Evolutionary conservation across 1,140 invertebrate genomes (phyloP).

Genomic region (Zaprionus capensis): DNA sequence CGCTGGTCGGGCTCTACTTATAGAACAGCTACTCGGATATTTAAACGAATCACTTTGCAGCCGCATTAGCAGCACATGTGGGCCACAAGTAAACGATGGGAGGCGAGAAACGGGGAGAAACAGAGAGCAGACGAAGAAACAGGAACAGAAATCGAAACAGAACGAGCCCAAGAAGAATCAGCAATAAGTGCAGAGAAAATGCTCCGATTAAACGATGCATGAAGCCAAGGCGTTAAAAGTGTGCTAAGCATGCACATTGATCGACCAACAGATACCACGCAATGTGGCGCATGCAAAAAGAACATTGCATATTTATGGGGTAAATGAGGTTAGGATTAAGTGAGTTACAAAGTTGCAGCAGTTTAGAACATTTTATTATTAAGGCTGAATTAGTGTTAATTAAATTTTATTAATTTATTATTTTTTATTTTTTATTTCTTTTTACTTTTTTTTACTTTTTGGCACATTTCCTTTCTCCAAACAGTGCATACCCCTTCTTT

Average conservation of each 20-base stretch:
- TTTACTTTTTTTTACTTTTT: not conserved
- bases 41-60: constrained; percentile 11
- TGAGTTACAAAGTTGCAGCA: not conserved
- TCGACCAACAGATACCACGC: constrained; percentile 17
- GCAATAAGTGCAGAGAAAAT: constrained; percentile 49
- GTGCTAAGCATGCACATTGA: constrained; percentile 20
- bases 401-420: no score
- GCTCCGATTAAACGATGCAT: constrained; percentile 66
- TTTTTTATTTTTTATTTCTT: not conserved
- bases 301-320: not conserved
- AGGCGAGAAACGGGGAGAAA: not conserved
- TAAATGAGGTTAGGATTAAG: not conserved
- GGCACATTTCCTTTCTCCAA: not conserved
- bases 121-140: not conserved
- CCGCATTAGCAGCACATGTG: constrained; percentile 30
- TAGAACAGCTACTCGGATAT: constrained; percentile 11
- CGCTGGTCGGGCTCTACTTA: constrained; percentile 19
- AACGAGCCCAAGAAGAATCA: constrained; percentile 13
- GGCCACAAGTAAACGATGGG: constrained; percentile 1
- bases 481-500: constrained; percentile 7
- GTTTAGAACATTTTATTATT: no score
- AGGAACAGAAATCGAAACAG: constrained; percentile 10
- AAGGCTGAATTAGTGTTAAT: no score
- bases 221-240: constrained; percentile 30
- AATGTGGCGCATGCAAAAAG: constrained; percentile 10